Evolutionary conservation across 2,797 vertebrate genomes (phyloP), one percentile per base, ranked within the genome.

Genomic region (Alcedo atthis): DNA sequence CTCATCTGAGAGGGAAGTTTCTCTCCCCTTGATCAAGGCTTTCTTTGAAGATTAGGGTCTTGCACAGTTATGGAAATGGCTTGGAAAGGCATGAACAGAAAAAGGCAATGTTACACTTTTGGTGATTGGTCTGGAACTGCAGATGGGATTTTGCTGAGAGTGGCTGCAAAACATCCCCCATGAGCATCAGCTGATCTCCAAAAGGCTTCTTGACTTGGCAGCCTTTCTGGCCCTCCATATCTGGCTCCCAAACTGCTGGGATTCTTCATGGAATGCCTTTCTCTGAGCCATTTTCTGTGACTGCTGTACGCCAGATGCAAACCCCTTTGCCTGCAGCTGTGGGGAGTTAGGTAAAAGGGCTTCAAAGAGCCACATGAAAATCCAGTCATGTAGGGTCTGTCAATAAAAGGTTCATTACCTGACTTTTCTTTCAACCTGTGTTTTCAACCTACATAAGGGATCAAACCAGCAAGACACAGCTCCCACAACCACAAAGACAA

Each of bases 1-100:
- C 91, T 85, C 69, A 73, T 79, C 54, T 45, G 92, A 86, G 94
- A 25, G 71, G 78, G 84, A 89, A 93, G 87, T 64, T 71, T 58
- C 84, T 68, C 49, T 85, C 42, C 63, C 68, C 92, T 92, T 94
- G 90, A 92, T 95, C 84, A 89, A 92, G 89, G 59, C 69, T 91
- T 91, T 85, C 58, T 92, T 95, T 88, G 91, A 95, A 95, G 95
- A 95, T 91, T 82, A 92, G 53, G 75, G 83, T 76, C 89, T 84
- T 62, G 40, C 40, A 84, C 21, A 21, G 81, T 92, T 89, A 88
- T 25, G 82, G 90, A 93, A 94, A 96, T 85, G 45, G 66, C 78
- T 91, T 70, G 66, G 81, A 79, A 93, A 84, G 35, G 68, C 68
- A 82, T 5, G 67, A 82, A 89, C 85, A 95, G 66, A 83, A 83